Evolutionary conservation across 1,140 invertebrate species (phyloP), one percentile per base, ranked within the genome.

Genomic region (Sinonovacula constricta): DNA sequence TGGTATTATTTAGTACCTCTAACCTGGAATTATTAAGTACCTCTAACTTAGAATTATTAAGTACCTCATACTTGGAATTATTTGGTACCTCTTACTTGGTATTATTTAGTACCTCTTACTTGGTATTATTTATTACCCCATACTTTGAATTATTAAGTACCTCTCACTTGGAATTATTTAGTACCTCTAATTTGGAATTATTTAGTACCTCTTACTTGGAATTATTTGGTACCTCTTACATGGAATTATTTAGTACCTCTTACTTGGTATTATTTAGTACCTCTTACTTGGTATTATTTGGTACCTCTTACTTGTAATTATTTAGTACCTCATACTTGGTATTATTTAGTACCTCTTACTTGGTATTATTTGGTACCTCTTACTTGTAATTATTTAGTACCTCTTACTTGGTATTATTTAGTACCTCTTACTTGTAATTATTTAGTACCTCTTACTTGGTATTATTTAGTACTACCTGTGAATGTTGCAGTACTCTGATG

Each of bases 401-500:
- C 45, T 12, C 45, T 49, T 49, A 12, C 10, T 49, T 12, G 45
- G n/a, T 10, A 49, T n/a, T 10, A n/a, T 49, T 10, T 49, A 49
- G 10, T 12, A 49, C n/a, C 10, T 10, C 45, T n/a, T 12, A 10
- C 10, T 26, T 28, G 30, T 28, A 14, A 24, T 49, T 49, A 12
- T 12, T 49, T 12, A n/a, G n/a, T 10, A 49, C 45, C 10, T 10
- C n/a, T 10, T 49, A 49, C 45, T 12, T 12, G 10, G 45, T 10
- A 10, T n/a, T 12, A 10, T 15, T 26, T 28, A 22, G 5, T 22
- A 24, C 15, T 53, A 76, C 72, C 72, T 76, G 30, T 76, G 72
- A n/a, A 76, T 30, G 33, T 60, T 66, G 36, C 72, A 76, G 15
- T 65, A 67, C 1, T 66, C 72, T 67, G 72, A 63, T 3, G 39